Percentiles rank a stretch among this genome's conserved stretches.
phyloP scores from a whole-genome alignment of 1,140 invertebrate genomes.

The Bombus vancouverensis region DNA sequence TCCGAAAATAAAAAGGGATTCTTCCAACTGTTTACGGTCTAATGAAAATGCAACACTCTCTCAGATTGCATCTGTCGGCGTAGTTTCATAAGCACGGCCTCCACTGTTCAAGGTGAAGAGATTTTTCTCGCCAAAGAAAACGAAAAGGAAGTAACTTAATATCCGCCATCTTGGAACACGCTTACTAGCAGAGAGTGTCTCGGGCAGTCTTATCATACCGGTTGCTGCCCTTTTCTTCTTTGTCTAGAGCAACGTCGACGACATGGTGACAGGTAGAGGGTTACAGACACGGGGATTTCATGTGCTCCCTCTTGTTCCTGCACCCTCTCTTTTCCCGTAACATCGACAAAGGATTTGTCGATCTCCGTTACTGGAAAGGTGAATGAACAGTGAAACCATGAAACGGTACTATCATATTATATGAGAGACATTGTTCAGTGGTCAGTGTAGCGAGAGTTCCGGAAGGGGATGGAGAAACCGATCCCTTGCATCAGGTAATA shows the following conservation, averaged over 20 bases:
- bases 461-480: slow-evolving; percentile 12
- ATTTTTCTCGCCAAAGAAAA: slow-evolving; percentile 30
- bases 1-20: background rate
- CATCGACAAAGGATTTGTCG: slow-evolving; percentile 65
- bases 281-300: slow-evolving; percentile 49
- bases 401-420: slow-evolving; percentile 62
- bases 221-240: slow-evolving; percentile 32
- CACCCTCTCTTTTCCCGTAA: slow-evolving; percentile 8
- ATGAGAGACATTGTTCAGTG: slow-evolving; percentile 53
- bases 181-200: slow-evolving; percentile 43
- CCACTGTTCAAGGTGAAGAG: background rate
- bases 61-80: background rate
- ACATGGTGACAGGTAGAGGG: slow-evolving; percentile 52
- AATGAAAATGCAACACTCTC: slow-evolving; percentile 35
- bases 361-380: slow-evolving; percentile 57
- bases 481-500: slow-evolving; percentile 36
- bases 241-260: slow-evolving; percentile 36
- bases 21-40: background rate
- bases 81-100: slow-evolving; percentile 25
- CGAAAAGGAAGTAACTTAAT: slow-evolving; percentile 41
- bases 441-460: slow-evolving; percentile 37
- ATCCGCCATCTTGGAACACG: slow-evolving; percentile 42
- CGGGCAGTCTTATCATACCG: slow-evolving; percentile 43
- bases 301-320: background rate
- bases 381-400: slow-evolving; percentile 64